phyloP scores from a whole-genome alignment of 2,888 invertebrate genomes.

The Pristionchus japonicus region DNA sequence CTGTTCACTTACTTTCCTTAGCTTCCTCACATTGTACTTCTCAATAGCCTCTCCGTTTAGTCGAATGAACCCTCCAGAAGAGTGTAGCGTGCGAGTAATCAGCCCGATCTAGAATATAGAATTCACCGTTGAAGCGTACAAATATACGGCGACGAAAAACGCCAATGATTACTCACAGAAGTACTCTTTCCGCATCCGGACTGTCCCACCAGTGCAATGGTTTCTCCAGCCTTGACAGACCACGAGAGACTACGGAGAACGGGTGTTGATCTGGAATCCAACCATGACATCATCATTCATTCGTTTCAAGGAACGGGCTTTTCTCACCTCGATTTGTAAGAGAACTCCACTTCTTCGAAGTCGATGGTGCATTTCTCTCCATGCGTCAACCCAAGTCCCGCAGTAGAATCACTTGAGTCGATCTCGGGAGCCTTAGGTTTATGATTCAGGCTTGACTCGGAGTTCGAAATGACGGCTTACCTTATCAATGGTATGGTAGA shows the following conservation, averaged over 20 bases:
- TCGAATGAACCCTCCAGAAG: too few relatives aligned
- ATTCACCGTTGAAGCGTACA: too few relatives aligned
- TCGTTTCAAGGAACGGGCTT: too few relatives aligned
- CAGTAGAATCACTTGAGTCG: not conserved
- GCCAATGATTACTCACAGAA: constrained; percentile 51
- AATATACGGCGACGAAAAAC: too few relatives aligned
- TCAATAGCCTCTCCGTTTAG: constrained; percentile 19
- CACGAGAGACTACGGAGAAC: constrained; percentile 47
- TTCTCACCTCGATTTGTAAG: constrained; percentile 26
- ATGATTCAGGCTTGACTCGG: too few relatives aligned
- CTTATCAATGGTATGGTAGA: constrained; percentile 23
- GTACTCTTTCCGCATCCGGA: constrained; percentile 68
- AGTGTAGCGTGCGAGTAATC: not conserved
- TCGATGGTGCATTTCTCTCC: not conserved
- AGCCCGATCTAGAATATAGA: not conserved
- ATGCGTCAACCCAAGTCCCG: not conserved
- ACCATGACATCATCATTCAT: too few relatives aligned
- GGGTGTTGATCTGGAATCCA: constrained; percentile 31
- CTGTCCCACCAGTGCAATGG: constrained; percentile 63
- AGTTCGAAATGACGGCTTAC: too few relatives aligned
- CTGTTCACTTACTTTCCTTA: constrained; percentile 8
- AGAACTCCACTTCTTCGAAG: constrained; percentile 16
- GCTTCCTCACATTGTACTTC: constrained; percentile 28
- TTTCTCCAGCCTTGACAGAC: constrained; percentile 58
- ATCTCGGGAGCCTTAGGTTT: not conserved